phyloP scores from a whole-genome alignment of 2,113 vertebrate genomes.

The Grantiella picta region DNA sequence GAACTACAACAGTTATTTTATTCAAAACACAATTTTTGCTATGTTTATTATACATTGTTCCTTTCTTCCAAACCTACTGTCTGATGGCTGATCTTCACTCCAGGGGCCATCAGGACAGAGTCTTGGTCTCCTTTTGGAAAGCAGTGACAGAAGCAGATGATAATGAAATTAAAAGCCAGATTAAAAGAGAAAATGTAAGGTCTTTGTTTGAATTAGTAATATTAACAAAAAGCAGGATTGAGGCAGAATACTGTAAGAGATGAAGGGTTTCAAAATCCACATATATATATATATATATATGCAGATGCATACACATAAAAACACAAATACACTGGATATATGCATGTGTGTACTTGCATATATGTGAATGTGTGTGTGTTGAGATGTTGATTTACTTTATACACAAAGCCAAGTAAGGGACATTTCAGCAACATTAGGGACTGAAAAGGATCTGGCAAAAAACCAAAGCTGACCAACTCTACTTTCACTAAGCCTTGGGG shows the following conservation, averaged over 20 bases:
- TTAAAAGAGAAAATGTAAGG: background rate
- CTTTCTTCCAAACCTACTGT: background rate
- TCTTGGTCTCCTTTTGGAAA: background rate
- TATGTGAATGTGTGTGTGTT: background rate
- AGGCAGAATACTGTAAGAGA: background rate
- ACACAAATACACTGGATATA: too few relatives aligned
- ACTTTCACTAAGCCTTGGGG: background rate
- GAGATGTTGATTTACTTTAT: background rate
- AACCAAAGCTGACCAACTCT: background rate
- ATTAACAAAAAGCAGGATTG: background rate
- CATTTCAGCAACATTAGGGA: background rate
- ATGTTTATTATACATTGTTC: background rate
- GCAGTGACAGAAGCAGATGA: background rate
- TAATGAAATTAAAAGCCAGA: background rate
- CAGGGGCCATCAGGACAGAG: fast-evolving
- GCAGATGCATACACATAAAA: background rate
- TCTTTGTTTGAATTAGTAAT: background rate
- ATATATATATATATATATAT: background rate
- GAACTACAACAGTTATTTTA: background rate
- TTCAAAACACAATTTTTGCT: background rate
- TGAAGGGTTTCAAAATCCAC: background rate
- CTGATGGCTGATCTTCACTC: background rate
- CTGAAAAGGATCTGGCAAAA: background rate
- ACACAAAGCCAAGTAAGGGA: background rate
- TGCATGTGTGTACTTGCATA: background rate